phyloP scores from a whole-genome alignment of 2,888 invertebrate species.

The Dioctria rufipes region DNA sequence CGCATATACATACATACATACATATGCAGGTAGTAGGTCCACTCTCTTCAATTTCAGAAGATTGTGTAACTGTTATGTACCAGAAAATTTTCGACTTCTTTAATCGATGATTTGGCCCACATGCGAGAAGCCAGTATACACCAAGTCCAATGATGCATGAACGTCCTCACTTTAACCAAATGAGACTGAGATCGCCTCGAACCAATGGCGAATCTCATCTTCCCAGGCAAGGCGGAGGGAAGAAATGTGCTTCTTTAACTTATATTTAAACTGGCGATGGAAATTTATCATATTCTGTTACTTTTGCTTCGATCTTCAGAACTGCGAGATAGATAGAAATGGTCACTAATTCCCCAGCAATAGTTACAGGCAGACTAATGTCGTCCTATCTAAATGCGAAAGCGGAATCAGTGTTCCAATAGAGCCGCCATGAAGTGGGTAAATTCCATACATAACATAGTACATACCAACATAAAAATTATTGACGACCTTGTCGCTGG shows the following conservation, averaged over 20 bases:
- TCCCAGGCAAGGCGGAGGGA: not conserved
- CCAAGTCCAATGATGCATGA: no score
- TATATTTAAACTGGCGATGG: slow-evolving; percentile 28
- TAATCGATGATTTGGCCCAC: slow-evolving; percentile 38
- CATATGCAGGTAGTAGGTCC: not conserved
- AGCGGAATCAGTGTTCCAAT: slow-evolving; percentile 14
- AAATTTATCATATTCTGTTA: slow-evolving; percentile 47
- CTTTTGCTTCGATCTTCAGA: slow-evolving; percentile 15
- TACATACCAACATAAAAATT: slow-evolving; percentile 39
- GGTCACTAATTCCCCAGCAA: slow-evolving; percentile 15
- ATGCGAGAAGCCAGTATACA: slow-evolving; percentile 1
- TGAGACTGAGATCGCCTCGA: slow-evolving; percentile 2
- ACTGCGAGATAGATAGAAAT: not conserved
- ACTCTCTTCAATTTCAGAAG: not conserved
- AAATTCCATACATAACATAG: no score
- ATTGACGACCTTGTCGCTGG: slow-evolving; percentile 55
- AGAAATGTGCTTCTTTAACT: slow-evolving; percentile 24
- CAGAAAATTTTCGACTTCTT: slow-evolving; percentile 37
- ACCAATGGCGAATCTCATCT: not conserved
- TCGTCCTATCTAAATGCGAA: slow-evolving; percentile 4
- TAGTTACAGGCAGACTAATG: slow-evolving; percentile 28
- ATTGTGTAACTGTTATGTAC: slow-evolving; percentile 32
- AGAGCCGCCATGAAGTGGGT: not conserved
- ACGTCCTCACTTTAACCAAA: slow-evolving; percentile 44
- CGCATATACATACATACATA: no score